Evolutionary conservation across 1,140 invertebrate species (phyloP).

Genomic region (Chionoecetes opilio): DNA sequence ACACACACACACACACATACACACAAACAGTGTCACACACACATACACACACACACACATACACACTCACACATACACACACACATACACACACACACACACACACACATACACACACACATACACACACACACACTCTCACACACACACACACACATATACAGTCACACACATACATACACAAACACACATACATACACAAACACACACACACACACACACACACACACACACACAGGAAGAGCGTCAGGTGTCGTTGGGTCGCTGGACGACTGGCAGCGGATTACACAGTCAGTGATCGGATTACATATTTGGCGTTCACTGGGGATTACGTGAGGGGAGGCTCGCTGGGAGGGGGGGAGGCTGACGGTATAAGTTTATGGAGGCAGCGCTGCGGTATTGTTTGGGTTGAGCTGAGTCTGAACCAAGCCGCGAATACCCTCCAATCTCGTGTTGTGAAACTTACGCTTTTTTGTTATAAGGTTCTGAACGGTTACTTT

Average conservation of each 20-base stretch:
- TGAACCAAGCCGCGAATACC: background rate
- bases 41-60: too few species aligned
- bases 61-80: too few species aligned
- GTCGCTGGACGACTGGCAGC: conserved; percentile 13
- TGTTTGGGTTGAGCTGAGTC: conserved; percentile 1
- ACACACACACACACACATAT: too few species aligned
- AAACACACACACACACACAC: conserved; percentile 17
- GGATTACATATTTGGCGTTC: conserved; percentile 20
- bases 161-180: background rate
- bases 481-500: too few species aligned
- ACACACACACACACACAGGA: conserved; percentile 18
- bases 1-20: background rate
- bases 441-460: too few species aligned
- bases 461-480: too few species aligned
- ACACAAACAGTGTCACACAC: too few species aligned
- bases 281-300: conserved; percentile 18
- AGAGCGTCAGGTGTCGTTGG: conserved; percentile 23
- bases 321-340: background rate
- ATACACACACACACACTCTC: too few species aligned
- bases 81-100: too few species aligned
- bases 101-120: too few species aligned
- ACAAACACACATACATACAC: background rate
- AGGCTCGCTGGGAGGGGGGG: background rate
- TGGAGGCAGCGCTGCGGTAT: background rate
- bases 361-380: background rate